Evolutionary conservation across 2,888 invertebrate genomes (phyloP).

Genomic region (Xylophagus ater): DNA sequence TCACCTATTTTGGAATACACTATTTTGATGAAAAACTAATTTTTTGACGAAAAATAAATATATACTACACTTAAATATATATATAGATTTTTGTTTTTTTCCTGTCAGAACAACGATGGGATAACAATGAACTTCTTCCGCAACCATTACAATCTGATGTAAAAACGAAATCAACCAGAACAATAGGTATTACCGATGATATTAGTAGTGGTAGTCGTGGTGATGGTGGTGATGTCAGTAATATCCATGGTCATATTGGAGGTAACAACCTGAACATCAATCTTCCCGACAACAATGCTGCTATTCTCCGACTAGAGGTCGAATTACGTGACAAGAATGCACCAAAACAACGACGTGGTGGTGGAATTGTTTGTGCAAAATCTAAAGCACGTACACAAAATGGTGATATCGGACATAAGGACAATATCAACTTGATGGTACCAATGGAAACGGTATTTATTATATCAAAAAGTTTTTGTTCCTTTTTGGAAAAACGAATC

Average conservation of each 20-base stretch:
- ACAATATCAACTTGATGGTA: slow-evolving; percentile 44
- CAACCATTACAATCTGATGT: slow-evolving; percentile 5
- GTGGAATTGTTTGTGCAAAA: slow-evolving; percentile 22
- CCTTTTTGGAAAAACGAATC: too few relatives aligned
- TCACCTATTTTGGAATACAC: too few relatives aligned
- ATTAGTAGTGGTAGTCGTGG: slow-evolving; percentile 18
- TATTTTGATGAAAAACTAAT: too few relatives aligned
- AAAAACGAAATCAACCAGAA: slow-evolving; percentile 1
- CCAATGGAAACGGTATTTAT: slow-evolving; percentile 55
- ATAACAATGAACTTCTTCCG: slow-evolving; percentile 13
- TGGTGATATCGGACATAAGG: slow-evolving; percentile 23
- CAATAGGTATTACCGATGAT: slow-evolving; percentile 4
- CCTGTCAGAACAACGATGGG: slow-evolving; percentile 12
- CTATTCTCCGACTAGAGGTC: slow-evolving; percentile 39
- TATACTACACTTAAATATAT: too few relatives aligned
- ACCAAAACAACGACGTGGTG: slow-evolving; percentile 35
- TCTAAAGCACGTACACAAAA: slow-evolving; percentile 31
- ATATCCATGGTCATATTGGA: slow-evolving; percentile 13
- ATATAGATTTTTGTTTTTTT: too few relatives aligned
- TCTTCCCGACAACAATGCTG: slow-evolving; percentile 39
- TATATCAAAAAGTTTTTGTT: too few relatives aligned
- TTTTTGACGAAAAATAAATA: too few relatives aligned
- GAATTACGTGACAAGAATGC: slow-evolving; percentile 41
- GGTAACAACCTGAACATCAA: slow-evolving; percentile 39
- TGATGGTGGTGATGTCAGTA: slow-evolving; percentile 19